Conservation (phyloP, 1,140 invertebrate genomes). For the Platyura marginata region DNA sequence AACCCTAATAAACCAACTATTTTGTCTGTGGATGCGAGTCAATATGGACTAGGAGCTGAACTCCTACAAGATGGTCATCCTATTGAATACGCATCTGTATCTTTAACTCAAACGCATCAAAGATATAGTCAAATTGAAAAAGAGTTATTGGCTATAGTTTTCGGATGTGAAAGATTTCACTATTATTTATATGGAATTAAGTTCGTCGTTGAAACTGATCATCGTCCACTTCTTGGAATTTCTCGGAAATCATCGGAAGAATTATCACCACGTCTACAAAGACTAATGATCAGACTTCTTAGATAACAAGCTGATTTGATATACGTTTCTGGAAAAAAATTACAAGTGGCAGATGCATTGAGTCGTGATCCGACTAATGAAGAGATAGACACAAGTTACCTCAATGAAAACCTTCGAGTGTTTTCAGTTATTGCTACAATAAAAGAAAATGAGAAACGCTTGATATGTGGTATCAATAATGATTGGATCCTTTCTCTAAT, state of each 20-base stretch:
- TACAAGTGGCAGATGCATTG: conserved; percentile 14
- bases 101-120: conserved; percentile 9
- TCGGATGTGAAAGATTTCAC: conserved; percentile 8
- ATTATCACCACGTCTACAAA: conserved; percentile 18
- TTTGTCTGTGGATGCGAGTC: conserved; percentile 14
- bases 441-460: no score
- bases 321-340: conserved; percentile 12
- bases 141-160: conserved; percentile 24
- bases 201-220: no score
- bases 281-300: conserved; percentile 19
- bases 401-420: no score
- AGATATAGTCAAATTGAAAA: conserved; percentile 21
- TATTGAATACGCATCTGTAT: conserved; percentile 19
- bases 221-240: conserved; percentile 14
- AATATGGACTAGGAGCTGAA: conserved; percentile 10
- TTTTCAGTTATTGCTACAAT: no score
- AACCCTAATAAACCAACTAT: conserved; percentile 9
- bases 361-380: conserved; percentile 9
- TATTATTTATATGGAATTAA: conserved; percentile 9
- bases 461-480: no score
- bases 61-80: conserved; percentile 12
- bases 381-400: no score
- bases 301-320: conserved; percentile 15
- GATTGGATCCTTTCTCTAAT: no score
- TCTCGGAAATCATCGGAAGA: conserved; percentile 19